A percentile compares a stretch with the other conserved stretches of the same genome.
phyloP scores from a whole-genome alignment of 2,113 vertebrate genomes.

The Pterocles gutturalis region DNA sequence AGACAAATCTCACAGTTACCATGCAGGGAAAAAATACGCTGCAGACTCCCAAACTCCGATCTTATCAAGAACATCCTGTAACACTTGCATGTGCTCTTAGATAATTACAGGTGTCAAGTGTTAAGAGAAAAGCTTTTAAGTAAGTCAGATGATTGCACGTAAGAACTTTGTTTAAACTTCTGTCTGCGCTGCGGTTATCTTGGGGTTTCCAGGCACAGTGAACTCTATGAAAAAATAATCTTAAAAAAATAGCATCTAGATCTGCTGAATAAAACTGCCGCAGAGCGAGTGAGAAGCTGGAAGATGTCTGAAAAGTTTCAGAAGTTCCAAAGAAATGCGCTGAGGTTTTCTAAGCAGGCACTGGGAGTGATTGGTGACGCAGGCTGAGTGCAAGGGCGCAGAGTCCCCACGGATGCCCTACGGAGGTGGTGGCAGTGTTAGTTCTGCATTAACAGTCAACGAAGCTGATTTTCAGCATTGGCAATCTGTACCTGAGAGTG shows the following conservation, averaged over 20 bases:
- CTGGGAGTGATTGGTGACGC: not conserved
- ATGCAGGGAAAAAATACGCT: not conserved
- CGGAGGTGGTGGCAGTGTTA: not conserved
- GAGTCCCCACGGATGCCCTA: rapidly evolving
- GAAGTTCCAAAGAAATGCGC: not conserved
- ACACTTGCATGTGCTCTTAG: not conserved
- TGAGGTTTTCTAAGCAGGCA: not conserved
- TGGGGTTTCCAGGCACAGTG: not conserved
- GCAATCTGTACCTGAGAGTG: not conserved
- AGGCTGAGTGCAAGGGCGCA: not conserved
- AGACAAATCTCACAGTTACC: not conserved
- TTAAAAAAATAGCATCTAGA: not conserved
- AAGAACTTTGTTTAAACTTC: constrained; percentile 8
- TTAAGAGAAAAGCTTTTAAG: not conserved
- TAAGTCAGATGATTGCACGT: not conserved
- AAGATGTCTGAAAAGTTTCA: not conserved
- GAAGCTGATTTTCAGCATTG: not conserved
- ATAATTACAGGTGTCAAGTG: not conserved
- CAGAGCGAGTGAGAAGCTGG: not conserved
- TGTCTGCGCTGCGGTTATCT: not conserved
- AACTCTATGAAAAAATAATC: not conserved
- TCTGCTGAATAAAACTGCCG: not conserved
- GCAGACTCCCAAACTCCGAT: not conserved
- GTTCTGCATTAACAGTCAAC: not conserved
- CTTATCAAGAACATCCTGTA: not conserved